Evolutionary conservation across 1,140 invertebrate genomes (phyloP).

Genomic region (Pseudobourletiella spinata): DNA sequence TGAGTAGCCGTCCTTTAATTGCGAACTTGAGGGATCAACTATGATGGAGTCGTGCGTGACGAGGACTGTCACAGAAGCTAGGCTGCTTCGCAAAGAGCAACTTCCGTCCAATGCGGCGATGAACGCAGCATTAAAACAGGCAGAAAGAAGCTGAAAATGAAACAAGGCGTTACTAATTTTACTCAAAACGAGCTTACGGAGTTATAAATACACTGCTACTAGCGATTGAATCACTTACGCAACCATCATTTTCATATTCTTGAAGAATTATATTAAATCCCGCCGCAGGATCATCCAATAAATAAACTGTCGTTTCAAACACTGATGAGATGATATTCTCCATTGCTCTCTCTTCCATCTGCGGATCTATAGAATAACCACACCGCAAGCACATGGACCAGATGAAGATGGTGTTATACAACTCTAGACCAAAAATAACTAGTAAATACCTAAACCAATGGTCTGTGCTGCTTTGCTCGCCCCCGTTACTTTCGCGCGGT

Average conservation of each 20-base stretch:
- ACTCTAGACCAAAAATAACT: no score
- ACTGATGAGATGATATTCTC: slow-evolving; percentile 20
- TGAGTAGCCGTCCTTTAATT: slow-evolving; percentile 16
- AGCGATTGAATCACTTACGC: slow-evolving; percentile 26
- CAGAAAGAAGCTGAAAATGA: slow-evolving; percentile 19
- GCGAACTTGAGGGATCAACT: slow-evolving; percentile 22
- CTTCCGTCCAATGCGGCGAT: slow-evolving; percentile 23
- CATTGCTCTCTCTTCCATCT: slow-evolving; percentile 19
- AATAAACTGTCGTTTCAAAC: slow-evolving; percentile 27
- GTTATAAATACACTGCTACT: no score
- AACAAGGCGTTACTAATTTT: no score
- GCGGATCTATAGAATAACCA: slow-evolving; percentile 26
- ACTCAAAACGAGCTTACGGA: no score
- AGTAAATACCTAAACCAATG: background rate
- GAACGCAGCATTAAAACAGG: slow-evolving; percentile 21
- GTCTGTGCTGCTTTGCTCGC: slow-evolving; percentile 1
- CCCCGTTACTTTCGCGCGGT: slow-evolving; percentile 32
- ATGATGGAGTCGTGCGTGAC: slow-evolving; percentile 9
- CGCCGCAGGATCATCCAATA: slow-evolving; percentile 19
- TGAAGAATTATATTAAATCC: slow-evolving; percentile 34
- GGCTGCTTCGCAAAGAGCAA: slow-evolving; percentile 17
- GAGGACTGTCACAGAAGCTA: slow-evolving; percentile 23
- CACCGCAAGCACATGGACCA: no score
- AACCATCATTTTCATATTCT: slow-evolving; percentile 33
- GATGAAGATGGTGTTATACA: no score